Percentiles rank a stretch among this genome's conserved stretches.
Evolutionary conservation across 1,140 invertebrate species (phyloP).

Genomic region (Aphidius gifuensis): DNA sequence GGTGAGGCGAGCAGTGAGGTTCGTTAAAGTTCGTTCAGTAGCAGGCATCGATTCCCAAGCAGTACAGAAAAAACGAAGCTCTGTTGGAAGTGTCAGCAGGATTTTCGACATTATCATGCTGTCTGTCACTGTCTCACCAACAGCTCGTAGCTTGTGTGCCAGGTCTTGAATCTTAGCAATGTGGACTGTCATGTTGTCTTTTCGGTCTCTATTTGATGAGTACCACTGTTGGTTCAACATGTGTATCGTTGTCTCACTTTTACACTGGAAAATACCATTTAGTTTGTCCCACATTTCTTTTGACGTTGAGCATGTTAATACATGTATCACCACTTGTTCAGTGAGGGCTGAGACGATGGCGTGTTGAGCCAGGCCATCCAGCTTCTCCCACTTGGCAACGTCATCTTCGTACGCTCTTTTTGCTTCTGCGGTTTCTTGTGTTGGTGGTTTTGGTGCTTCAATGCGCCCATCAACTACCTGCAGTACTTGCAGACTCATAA

Average conservation of each 20-base stretch:
- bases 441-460: slow-evolving; percentile 2
- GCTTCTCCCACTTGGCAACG: slow-evolving; percentile 21
- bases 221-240: slow-evolving; percentile 30
- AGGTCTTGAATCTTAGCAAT: slow-evolving; percentile 35
- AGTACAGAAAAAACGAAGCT: slow-evolving; percentile 38
- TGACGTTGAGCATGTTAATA: slow-evolving; percentile 34
- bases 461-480: slow-evolving; percentile 11
- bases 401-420: slow-evolving; percentile 7
- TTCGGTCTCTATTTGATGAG: slow-evolving; percentile 14
- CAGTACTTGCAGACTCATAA: slow-evolving; percentile 23
- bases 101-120: slow-evolving; percentile 40
- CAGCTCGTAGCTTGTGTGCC: slow-evolving; percentile 29
- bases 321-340: slow-evolving; percentile 34
- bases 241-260: slow-evolving; percentile 26
- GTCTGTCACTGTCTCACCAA: slow-evolving; percentile 34
- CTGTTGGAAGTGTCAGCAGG: slow-evolving; percentile 33
- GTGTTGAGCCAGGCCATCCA: slow-evolving; percentile 29
- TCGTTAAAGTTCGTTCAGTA: slow-evolving; percentile 19
- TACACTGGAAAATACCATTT: slow-evolving; percentile 27
- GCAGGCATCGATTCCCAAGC: slow-evolving; percentile 41
- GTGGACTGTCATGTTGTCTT: slow-evolving; percentile 30
- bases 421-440: neutral
- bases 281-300: slow-evolving; percentile 34
- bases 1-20: slow-evolving; percentile 31
- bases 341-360: slow-evolving; percentile 31